Base-by-base conservation (phyloP, 1,140 invertebrate genomes). In the Frieseomelitta varia region DNA sequence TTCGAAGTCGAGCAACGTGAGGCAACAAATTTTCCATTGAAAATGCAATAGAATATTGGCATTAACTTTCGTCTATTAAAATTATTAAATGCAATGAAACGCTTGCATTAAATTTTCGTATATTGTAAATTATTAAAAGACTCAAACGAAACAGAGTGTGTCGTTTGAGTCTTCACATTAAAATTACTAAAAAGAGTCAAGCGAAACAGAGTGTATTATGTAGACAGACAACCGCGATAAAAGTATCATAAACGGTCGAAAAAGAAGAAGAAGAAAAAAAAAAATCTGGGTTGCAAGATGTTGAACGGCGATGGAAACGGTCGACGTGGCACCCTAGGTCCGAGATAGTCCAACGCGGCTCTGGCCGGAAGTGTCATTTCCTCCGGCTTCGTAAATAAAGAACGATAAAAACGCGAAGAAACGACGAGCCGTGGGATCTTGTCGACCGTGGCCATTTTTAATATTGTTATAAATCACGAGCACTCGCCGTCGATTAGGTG, bases 321-420 rank as follows among this genome's bases (percentile, higher is more conserved):
- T 55, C 0, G 72, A 74, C 51, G 51, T 4, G 51, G 2, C 11
- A 2, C n/a, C 19, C 27, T 74, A 8, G 24, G 51, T 30, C 30
- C 4, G 72, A 63, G 55, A 47, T 76, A 76, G 34, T n/a, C 27
- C 27, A 47, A 0, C 11, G 27, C 34, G 53, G 68, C 73, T 79
- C 63, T 39, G 65, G 30, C 85, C 85, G 85, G 85, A 86, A 86
- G 51, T 27, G 81, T 72, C 74, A 30, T 86, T 86, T 86, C 85
- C 85, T 86, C 72, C 82, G 68, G 73, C 73, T 71, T 72, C 71
- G 56, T 85, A 65, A 72, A 72, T 79, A 86, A 86, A 68, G 27
- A 58, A 56, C 72, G 71, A 55, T 71, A 34, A 47, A n/a, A 84
- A 61, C 47, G 58, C 24, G n/a, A 79, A 53, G 17, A 21, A 86